Base-by-base conservation (phyloP, 2,888 invertebrate species). In the Drosophila gaucha region DNA sequence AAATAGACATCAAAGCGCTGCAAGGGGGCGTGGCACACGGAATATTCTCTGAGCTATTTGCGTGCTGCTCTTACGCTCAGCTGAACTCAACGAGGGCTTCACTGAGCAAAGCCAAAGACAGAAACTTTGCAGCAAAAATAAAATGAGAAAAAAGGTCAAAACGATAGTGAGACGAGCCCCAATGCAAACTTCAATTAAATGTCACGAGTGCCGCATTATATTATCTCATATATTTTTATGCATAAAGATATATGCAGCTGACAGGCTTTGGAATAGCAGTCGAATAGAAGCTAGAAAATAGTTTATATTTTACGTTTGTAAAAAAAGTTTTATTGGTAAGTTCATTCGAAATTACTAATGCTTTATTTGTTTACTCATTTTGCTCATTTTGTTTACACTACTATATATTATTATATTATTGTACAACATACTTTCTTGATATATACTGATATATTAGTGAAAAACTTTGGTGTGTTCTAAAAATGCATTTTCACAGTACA, bases 1-100 rank as follows among this genome's bases (percentile, higher is more conserved):
- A 86, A 82, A 82, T 82, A 88, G 82, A 82, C 82, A 86, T 82
- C 88, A 82, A 82, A 73, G 71, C 49, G 57, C 35, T 63, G 36
- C 59, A 54, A 63, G 35, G 57, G 54, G 58, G 72, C 58, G 67
- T 60, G 67, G 52, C 49, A 50, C 6, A 58, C 26, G 39, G 8
- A 33, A 16, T 35, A 41, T 38, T 31, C 56, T 54, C 20, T 54
- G 26, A 56, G 78, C 84, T 83, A 88, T 88, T 88, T 82, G 88
- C 86, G 88, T 76, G 65, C 52, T 60, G 63, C 67, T 60, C 74
- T 68, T 62, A 66, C 87, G 78, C 85, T 85, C 63, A 74, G 66
- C 69, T 86, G 68, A 67, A 62, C 55, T 44, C 51, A 50, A n/a
- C 63, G 54, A 52, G 57, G 67, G 76, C 79, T 83, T 78, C 84